phyloP scores from a whole-genome alignment of 2,113 vertebrate genomes.

The Salvator merianae region DNA sequence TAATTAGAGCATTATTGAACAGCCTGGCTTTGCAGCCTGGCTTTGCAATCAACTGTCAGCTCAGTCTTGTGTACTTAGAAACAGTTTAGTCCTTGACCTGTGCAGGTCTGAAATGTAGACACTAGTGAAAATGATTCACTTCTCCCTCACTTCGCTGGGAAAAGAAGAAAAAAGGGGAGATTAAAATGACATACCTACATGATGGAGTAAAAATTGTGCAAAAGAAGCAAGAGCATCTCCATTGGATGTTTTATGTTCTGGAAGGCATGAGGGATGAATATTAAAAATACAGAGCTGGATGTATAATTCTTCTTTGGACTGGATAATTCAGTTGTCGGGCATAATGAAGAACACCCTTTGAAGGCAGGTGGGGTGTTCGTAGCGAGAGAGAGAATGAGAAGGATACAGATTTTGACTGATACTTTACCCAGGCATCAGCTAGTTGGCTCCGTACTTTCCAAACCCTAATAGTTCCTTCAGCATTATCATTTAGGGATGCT shows the following conservation, averaged over 20 bases:
- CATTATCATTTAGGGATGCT: too few species aligned
- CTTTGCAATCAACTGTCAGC: conserved; percentile 19
- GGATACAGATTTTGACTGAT: too few species aligned
- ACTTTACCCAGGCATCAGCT: too few species aligned
- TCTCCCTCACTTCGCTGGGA: accelerated
- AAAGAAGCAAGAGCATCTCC: background rate
- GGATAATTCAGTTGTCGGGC: background rate
- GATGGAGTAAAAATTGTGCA: too few species aligned
- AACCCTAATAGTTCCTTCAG: too few species aligned
- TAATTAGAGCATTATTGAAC: conserved; percentile 78
- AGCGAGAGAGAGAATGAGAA: too few species aligned
- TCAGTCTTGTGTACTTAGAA: background rate
- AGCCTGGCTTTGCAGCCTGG: conserved; percentile 50
- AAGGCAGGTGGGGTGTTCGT: background rate
- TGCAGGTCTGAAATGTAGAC: accelerated
- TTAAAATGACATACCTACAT: background rate
- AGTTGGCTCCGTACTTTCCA: too few species aligned
- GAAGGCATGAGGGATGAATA: background rate
- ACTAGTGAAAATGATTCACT: background rate
- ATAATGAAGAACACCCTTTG: background rate
- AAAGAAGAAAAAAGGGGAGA: background rate
- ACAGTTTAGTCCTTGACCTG: background rate
- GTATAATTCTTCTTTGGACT: background rate
- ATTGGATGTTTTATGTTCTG: background rate
- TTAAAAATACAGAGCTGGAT: background rate